A percentile compares a stretch with the other conserved stretches of the same genome.
Evolutionary conservation across 2,113 vertebrate species (phyloP).

Genomic region (Lycaon pictus): DNA sequence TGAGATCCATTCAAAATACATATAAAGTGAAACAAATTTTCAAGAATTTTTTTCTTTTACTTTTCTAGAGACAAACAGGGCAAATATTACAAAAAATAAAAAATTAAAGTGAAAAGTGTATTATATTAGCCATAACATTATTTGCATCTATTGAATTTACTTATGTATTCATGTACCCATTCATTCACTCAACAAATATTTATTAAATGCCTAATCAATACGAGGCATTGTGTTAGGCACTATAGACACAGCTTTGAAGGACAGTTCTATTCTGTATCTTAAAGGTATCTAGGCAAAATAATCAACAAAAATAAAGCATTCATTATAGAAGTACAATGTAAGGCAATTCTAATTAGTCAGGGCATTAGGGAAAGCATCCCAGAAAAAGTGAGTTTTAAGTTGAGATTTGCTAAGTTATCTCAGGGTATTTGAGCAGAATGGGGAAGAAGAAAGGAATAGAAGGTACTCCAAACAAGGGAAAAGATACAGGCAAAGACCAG

Average conservation of each 20-base stretch:
- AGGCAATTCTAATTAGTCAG: background rate
- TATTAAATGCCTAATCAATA: background rate
- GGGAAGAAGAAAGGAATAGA: background rate
- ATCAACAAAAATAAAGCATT: conserved; percentile 6
- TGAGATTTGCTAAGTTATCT: conserved; percentile 34
- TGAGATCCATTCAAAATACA: conserved; percentile 12
- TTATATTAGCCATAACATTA: background rate
- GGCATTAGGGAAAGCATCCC: background rate
- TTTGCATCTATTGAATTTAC: background rate
- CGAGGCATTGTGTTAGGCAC: background rate
- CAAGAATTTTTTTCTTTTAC: background rate
- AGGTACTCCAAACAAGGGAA: background rate
- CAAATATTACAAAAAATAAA: conserved; percentile 14
- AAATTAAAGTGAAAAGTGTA: background rate
- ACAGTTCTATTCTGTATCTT: background rate
- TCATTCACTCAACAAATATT: background rate
- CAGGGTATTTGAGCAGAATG: background rate
- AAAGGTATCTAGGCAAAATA: conserved; percentile 16
- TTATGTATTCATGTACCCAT: conserved; percentile 9
- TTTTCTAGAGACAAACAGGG: background rate
- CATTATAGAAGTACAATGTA: background rate
- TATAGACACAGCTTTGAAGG: background rate
- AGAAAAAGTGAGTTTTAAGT: background rate
- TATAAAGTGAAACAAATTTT: conserved; percentile 16
- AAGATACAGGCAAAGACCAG: background rate